phyloP scores from a whole-genome alignment of 2,113 vertebrate species.

The Saguinus imperator region DNA sequence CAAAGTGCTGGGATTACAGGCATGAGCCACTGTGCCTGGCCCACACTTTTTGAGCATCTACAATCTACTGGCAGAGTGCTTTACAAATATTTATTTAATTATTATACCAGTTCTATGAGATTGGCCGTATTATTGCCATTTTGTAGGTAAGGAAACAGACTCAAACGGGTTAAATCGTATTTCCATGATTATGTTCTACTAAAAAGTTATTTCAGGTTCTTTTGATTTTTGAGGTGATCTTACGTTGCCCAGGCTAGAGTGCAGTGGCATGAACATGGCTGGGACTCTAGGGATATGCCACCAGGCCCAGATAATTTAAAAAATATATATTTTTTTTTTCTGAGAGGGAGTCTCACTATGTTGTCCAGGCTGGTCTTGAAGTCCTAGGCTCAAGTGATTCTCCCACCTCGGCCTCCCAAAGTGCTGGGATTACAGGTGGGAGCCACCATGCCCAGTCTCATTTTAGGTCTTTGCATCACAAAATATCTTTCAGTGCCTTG shows the following conservation, averaged over 20 bases:
- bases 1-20: too few relatives aligned
- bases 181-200: not conserved
- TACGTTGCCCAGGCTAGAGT: too few relatives aligned
- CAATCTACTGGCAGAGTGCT: not conserved
- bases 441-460: not conserved
- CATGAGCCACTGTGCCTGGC: too few relatives aligned
- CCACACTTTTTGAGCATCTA: not conserved
- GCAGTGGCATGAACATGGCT: not conserved
- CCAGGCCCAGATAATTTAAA: not conserved
- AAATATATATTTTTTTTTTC: too few relatives aligned
- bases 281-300: not conserved
- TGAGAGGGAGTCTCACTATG: too few relatives aligned
- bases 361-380: too few relatives aligned
- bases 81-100: not conserved
- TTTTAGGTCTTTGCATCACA: conserved; percentile 3
- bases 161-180: not conserved
- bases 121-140: not conserved
- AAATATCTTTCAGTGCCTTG: not conserved
- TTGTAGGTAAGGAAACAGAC: conserved; percentile 9
- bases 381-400: too few relatives aligned
- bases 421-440: too few relatives aligned
- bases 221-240: too few relatives aligned
- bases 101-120: not conserved
- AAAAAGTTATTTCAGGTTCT: not conserved
- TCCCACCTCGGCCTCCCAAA: too few relatives aligned